Evolutionary conservation across 1,140 invertebrate genomes (phyloP), one percentile per base, ranked within the genome.

Genomic region (Episyrphus balteatus): DNA sequence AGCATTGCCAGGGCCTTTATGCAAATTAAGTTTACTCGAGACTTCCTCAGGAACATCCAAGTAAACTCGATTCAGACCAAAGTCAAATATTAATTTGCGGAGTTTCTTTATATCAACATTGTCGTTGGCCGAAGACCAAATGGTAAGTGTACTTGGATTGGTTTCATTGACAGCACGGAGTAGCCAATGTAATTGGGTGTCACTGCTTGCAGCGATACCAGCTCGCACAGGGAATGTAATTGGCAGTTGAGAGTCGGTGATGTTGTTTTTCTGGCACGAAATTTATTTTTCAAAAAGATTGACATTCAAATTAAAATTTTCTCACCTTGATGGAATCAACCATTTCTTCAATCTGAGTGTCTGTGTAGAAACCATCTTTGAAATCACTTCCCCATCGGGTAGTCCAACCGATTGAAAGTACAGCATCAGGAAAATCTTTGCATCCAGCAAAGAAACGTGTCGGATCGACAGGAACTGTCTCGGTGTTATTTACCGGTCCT

Each of bases 331-430:
- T 66, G 12, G 71, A 55, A 10, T 79, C 58, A n/a, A 83, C 55
- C 90, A 94, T 92, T 21, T 73, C 71, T 0, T 81, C 69, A 1
- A 90, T 77, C 34, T 89, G 80, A 0, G 78, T 68, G 21, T 74
- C 58, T 0, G 74, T 81, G 64, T 92, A 93, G 14, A 71, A 70
- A 3, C 75, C 75, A 21, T 73, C 70, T 0, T 72, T 75, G 9
- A 66, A 64, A 43, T 75, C 68, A 1, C 64, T 62, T 1, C 71
- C 75, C 56, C 76, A 78, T 38, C 72, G 72, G 1, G 88, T 92
- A 2, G 86, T 91, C 92, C 92, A 95, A 13, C 92, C 92, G 14
- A 91, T 70, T 3, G 89, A 92, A 9, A 93, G 65, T 0, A 81
- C 82, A 9, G 56, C 54, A 19, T 80, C 69, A 1, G 81, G 77